phyloP scores from a whole-genome alignment of 30 jellyfish, hydroid and myxozoan species.

The Haliclystus octoradiatus region DNA sequence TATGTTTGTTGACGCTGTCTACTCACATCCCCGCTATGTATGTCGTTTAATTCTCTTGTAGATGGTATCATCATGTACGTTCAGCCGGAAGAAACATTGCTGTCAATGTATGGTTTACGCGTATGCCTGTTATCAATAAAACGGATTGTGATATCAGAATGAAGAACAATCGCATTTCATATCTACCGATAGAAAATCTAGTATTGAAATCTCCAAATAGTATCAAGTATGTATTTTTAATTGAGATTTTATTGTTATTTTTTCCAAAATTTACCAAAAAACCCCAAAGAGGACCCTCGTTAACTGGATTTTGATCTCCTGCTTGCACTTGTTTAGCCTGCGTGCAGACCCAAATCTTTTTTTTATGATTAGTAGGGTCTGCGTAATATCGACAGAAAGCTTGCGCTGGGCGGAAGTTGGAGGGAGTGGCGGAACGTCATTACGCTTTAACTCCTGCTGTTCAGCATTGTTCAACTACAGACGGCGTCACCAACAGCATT shows the following conservation, averaged over 20 bases:
- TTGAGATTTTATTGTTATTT: too few relatives aligned
- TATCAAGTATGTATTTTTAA: slow-evolving; percentile 40
- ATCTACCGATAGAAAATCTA: slow-evolving; percentile 34
- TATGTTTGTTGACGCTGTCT: too few relatives aligned
- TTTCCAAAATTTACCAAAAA: too few relatives aligned
- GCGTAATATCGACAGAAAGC: slow-evolving; percentile 25
- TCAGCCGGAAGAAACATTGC: slow-evolving; percentile 72
- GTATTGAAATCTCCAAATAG: slow-evolving; percentile 40
- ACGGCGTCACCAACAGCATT: too few relatives aligned
- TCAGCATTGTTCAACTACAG: too few relatives aligned
- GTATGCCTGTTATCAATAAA: slow-evolving; percentile 33
- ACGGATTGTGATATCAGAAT: slow-evolving; percentile 67
- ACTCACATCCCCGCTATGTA: too few relatives aligned
- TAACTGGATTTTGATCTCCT: not conserved
- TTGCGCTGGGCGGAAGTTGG: slow-evolving; percentile 27
- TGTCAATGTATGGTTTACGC: slow-evolving; percentile 84
- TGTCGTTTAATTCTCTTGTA: too few relatives aligned
- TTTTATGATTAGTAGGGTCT: too few relatives aligned
- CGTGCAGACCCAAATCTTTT: too few relatives aligned
- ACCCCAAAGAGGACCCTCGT: not conserved
- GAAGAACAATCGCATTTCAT: slow-evolving; percentile 18
- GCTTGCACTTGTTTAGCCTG: not conserved
- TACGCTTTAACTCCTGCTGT: too few relatives aligned
- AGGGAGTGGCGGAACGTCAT: slow-evolving; percentile 18
- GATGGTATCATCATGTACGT: slow-evolving; percentile 88